These are phyloP conservation scores for Cichlasoma orientale DNA, from an alignment of 2,797 vertebrate species.

Conservation along the genomic window DNA sequence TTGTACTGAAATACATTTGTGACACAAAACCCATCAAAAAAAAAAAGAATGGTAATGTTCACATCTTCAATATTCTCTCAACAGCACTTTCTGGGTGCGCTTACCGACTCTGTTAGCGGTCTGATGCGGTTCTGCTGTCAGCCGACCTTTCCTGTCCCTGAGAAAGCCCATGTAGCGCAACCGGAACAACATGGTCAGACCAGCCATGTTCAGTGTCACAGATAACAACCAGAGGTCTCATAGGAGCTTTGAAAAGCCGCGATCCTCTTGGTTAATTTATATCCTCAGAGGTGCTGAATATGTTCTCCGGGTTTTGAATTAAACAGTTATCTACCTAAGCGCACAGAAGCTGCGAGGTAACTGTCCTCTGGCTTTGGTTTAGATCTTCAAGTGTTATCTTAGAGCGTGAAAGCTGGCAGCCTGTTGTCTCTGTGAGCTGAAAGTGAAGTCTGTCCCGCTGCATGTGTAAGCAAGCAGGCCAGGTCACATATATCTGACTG, in stretches of 20 bases:
- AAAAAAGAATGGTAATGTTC: neutral
- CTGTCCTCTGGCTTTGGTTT: accelerated
- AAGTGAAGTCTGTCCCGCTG: conserved; percentile 12
- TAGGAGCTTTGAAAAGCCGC: neutral
- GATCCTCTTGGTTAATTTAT: neutral
- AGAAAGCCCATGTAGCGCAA: conserved; percentile 68
- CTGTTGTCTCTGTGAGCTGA: conserved; percentile 10
- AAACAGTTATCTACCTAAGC: neutral
- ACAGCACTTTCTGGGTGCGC: conserved; percentile 1
- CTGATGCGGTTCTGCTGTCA: conserved; percentile 40
- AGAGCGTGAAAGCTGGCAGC: conserved; percentile 3
- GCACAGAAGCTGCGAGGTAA: neutral
- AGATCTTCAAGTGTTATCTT: neutral
- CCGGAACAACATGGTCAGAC: conserved; percentile 56
- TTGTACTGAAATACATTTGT: neutral
- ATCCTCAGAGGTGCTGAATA: neutral
- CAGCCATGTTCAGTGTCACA: conserved; percentile 56
- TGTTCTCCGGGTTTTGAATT: neutral
- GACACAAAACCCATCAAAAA: neutral
- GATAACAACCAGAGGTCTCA: conserved; percentile 15
- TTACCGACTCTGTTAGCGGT: conserved; percentile 47
- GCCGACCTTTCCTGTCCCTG: conserved; percentile 54
- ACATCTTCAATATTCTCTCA: neutral
- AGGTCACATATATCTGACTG: conserved; percentile 59
- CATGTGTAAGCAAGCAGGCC: conserved; percentile 1